Evolutionary conservation across 2,888 invertebrate species (phyloP).

Genomic region (Tenthredo livida): DNA sequence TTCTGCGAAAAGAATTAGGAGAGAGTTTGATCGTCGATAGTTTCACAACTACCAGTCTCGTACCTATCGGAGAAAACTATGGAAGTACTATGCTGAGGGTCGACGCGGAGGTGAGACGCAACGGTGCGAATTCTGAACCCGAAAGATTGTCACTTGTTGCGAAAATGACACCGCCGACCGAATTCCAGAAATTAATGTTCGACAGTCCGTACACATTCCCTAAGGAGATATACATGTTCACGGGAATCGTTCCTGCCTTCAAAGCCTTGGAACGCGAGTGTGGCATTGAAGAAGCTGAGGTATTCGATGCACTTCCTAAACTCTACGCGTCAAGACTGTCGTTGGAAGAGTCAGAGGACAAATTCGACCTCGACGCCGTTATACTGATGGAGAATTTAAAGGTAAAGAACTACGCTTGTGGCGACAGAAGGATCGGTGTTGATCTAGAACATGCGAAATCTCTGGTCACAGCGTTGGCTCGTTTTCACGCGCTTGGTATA

Average conservation of each 20-base stretch:
- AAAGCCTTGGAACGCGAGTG: conserved; percentile 79
- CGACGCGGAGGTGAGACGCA: conserved; percentile 60
- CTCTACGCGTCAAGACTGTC: conserved; percentile 81
- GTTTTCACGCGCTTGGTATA: conserved; percentile 82
- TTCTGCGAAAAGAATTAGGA: conserved; percentile 65
- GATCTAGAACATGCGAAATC: conserved; percentile 79
- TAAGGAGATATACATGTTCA: conserved; percentile 81
- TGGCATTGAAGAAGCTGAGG: conserved; percentile 75
- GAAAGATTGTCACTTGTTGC: conserved; percentile 80
- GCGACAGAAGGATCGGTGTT: conserved; percentile 79
- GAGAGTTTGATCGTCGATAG: conserved; percentile 63
- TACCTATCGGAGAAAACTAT: conserved; percentile 83
- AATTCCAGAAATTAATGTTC: conserved; percentile 79
- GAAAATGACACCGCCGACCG: conserved; percentile 81
- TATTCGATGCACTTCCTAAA: conserved; percentile 79
- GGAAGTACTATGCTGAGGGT: conserved; percentile 81
- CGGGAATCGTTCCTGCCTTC: conserved; percentile 79
- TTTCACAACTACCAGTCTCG: conserved; percentile 61
- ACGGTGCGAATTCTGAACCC: conserved; percentile 58
- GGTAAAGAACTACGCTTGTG: conserved; percentile 78
- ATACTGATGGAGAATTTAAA: conserved; percentile 82
- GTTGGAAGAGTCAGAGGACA: conserved; percentile 55
- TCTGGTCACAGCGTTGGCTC: conserved; percentile 79
- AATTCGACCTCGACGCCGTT: conserved; percentile 81
- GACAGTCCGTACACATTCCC: conserved; percentile 80